A percentile compares a stretch with the other conserved stretches of the same genome.
phyloP scores from a whole-genome alignment of 2,797 vertebrate species.

The Helicolenus hilgendorfi region DNA sequence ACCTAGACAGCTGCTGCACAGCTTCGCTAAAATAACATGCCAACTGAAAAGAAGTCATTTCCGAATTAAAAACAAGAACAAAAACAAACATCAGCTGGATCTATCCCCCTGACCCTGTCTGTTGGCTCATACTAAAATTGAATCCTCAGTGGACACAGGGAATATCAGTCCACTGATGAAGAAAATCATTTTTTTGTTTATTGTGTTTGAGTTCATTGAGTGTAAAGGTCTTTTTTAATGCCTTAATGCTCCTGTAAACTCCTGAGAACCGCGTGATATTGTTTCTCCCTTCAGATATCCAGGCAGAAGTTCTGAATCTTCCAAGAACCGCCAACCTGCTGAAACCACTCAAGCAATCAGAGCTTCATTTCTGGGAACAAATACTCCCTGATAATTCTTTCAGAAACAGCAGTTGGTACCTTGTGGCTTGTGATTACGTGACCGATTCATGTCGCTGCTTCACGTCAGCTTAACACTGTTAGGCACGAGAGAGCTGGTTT shows the following conservation, averaged over 20 bases:
- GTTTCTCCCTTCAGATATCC: conserved; percentile 17
- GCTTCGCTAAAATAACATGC: background rate
- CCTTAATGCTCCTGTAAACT: background rate
- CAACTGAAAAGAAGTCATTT: background rate
- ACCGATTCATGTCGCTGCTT: background rate
- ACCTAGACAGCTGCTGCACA: background rate
- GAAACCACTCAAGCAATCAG: conserved; percentile 13
- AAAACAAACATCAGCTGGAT: background rate
- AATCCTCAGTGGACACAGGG: background rate
- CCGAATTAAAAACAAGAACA: background rate
- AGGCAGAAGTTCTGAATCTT: conserved; percentile 13
- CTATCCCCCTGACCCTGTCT: background rate
- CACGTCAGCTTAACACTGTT: background rate
- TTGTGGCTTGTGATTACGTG: background rate
- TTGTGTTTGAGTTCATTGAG: background rate
- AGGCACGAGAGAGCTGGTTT: background rate
- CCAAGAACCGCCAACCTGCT: conserved; percentile 37
- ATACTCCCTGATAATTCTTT: background rate
- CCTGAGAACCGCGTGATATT: background rate
- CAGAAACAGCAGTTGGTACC: background rate
- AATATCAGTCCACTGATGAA: background rate
- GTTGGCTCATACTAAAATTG: background rate
- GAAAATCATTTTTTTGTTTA: background rate
- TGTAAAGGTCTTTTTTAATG: conserved; percentile 11
- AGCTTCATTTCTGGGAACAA: conserved; percentile 36